Conservation (phyloP, 2,888 invertebrate genomes). For the Mesorhabditis belari region DNA sequence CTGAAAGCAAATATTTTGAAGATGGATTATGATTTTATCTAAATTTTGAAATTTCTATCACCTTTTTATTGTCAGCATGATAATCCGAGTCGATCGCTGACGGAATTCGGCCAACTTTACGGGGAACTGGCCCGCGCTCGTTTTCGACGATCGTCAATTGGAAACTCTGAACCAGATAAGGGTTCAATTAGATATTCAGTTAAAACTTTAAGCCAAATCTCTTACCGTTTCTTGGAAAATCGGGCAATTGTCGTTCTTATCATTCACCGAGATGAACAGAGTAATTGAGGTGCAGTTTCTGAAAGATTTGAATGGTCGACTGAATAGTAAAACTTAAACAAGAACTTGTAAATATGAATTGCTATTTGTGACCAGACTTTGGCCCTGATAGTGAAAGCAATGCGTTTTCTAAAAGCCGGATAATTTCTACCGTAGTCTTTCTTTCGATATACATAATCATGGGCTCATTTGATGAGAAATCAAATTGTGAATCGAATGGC, state of each 20-base stretch:
- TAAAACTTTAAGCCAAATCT: conserved; percentile 7
- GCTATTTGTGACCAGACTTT: no score
- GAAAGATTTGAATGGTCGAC: no score
- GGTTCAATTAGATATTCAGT: background rate
- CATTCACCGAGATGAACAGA: conserved; percentile 33
- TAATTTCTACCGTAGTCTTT: no score
- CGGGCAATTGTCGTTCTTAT: conserved; percentile 39
- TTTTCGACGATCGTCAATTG: conserved; percentile 22
- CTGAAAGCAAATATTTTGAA: background rate
- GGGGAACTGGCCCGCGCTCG: conserved; percentile 12
- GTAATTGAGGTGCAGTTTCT: conserved; percentile 24
- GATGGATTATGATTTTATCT: background rate
- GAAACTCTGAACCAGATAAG: conserved; percentile 13
- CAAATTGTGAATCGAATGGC: no score
- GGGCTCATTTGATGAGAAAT: no score
- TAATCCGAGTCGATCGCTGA: conserved; percentile 29
- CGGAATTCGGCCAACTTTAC: conserved; percentile 25
- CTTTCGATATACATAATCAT: no score
- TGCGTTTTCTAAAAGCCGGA: no score
- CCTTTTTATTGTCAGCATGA: conserved; percentile 32
- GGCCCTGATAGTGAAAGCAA: no score
- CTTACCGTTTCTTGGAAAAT: conserved; percentile 26
- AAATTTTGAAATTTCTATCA: background rate
- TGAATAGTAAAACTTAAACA: no score
- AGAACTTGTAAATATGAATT: no score